Conservation (phyloP, 2,888 invertebrate species). For the Chalcis sispes region DNA sequence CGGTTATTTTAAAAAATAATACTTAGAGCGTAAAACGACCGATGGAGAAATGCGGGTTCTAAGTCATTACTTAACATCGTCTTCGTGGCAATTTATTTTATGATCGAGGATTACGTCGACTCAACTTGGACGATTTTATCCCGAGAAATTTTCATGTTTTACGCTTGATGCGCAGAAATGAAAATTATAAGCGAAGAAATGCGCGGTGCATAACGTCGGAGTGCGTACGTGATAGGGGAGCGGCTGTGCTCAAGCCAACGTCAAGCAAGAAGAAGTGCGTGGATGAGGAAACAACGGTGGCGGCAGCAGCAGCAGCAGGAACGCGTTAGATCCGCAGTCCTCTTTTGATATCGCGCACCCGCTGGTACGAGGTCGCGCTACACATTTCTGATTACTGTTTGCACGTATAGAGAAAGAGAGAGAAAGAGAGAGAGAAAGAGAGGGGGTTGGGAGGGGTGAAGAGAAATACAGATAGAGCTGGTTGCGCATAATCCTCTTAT, state of each 20-base stretch:
- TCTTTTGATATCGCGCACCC: neutral
- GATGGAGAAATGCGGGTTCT: neutral
- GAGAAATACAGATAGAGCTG: neutral
- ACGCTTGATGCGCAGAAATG: conserved; percentile 15
- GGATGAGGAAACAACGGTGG: conserved; percentile 6
- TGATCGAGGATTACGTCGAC: conserved; percentile 13
- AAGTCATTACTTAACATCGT: neutral
- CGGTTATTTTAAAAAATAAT: neutral
- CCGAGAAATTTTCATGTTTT: conserved; percentile 8
- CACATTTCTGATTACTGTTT: conserved; percentile 46
- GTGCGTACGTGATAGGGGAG: too few relatives aligned
- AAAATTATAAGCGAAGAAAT: neutral
- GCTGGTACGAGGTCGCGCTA: neutral
- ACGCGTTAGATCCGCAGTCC: too few relatives aligned
- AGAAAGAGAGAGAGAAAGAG: neutral
- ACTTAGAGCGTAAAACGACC: conserved; percentile 13
- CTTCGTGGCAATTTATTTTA: conserved; percentile 16
- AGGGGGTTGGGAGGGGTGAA: neutral
- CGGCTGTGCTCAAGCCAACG: neutral
- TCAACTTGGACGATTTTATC: neutral
- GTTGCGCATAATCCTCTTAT: conserved; percentile 51
- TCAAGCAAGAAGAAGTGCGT: neutral
- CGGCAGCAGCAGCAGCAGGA: too few relatives aligned
- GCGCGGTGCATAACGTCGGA: neutral
- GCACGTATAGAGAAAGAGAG: neutral